These are phyloP conservation scores for Melanerpes aurifrons DNA, from an alignment of 2,113 vertebrate species.

Conservation along the genomic window DNA sequence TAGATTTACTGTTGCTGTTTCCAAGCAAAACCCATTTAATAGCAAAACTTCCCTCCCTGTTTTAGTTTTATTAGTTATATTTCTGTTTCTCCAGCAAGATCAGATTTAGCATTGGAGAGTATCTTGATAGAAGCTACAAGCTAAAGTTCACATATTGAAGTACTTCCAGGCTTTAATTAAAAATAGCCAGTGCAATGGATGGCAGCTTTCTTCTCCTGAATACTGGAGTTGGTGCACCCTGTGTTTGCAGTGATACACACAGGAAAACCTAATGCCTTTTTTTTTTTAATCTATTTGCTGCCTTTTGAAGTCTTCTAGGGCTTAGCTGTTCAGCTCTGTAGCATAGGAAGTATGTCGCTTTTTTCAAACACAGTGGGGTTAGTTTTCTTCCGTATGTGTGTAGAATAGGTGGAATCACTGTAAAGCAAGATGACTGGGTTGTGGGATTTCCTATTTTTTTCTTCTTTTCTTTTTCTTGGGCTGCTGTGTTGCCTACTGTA, in stretches of 20 bases:
- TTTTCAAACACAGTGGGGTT: neutral
- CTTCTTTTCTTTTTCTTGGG: accelerated
- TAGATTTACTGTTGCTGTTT: neutral
- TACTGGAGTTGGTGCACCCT: neutral
- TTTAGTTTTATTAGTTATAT: neutral
- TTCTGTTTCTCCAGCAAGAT: neutral
- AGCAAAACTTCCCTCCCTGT: neutral
- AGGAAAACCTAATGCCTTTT: neutral
- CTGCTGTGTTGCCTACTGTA: neutral
- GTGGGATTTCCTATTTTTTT: neutral
- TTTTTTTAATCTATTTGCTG: neutral
- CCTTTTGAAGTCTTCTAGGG: neutral
- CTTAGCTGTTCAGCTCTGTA: neutral
- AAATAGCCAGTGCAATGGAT: neutral
- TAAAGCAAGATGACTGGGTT: neutral
- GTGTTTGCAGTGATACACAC: neutral
- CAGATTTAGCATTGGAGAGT: neutral
- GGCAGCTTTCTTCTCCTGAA: neutral
- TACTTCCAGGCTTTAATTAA: neutral
- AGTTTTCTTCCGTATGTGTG: neutral
- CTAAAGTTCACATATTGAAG: neutral
- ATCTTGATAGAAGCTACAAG: neutral
- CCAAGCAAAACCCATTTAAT: neutral
- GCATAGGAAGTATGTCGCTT: neutral
- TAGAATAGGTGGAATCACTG: neutral